phyloP scores from a whole-genome alignment of 2,113 vertebrate genomes.

The Caloenas nicobarica region DNA sequence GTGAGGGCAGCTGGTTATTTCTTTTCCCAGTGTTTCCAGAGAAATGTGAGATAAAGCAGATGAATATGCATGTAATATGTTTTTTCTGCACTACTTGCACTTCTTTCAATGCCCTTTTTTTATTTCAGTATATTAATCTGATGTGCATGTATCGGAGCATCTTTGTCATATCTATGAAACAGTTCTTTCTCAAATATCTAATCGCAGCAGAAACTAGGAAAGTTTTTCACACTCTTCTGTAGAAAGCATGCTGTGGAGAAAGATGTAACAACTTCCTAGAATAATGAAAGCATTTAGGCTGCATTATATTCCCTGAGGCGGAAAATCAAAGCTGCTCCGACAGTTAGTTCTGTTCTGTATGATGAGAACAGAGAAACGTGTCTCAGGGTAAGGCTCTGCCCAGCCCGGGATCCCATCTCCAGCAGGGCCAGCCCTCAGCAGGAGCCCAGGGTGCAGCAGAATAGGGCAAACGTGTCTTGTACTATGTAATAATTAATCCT shows the following conservation, averaged over 20 bases:
- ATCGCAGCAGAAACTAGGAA: slow-evolving; percentile 2
- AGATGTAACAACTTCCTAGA: background rate
- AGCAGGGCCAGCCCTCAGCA: background rate
- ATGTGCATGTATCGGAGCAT: background rate
- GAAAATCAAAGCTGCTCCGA: background rate
- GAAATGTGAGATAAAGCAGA: background rate
- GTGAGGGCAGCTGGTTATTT: background rate
- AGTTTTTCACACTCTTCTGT: background rate
- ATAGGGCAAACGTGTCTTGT: background rate
- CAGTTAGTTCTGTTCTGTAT: background rate
- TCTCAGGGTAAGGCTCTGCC: background rate
- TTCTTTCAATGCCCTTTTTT: background rate
- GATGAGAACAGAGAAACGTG: background rate
- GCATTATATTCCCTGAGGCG: background rate
- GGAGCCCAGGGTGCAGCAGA: background rate
- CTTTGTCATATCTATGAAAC: background rate
- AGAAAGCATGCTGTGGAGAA: background rate
- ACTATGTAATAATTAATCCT: background rate
- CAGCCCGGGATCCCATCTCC: background rate
- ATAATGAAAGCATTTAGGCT: background rate
- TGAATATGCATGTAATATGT: background rate
- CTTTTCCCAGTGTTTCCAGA: background rate
- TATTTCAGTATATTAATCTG: slow-evolving; percentile 12
- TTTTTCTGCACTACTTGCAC: background rate
- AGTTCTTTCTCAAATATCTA: slow-evolving; percentile 32